Conservation (phyloP, 2,888 invertebrate species). For the Clusia tigrina region DNA sequence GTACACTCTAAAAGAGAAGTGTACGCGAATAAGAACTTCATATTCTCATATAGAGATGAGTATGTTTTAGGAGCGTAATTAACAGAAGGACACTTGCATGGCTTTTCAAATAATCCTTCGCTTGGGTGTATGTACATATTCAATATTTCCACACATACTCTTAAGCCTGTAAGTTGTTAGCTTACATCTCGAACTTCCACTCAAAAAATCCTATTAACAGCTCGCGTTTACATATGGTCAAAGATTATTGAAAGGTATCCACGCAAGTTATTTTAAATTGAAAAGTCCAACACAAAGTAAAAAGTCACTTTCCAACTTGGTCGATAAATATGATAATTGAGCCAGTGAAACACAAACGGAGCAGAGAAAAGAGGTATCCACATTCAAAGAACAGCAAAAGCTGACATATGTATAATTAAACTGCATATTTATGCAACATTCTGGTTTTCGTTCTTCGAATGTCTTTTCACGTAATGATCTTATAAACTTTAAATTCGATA, state of each 20-base stretch:
- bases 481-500: not conserved
- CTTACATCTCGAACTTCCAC: not conserved
- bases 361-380: not conserved
- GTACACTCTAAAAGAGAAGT: not conserved
- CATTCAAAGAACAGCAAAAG: slow-evolving; percentile 1
- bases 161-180: not conserved
- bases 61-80: no score
- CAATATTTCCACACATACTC: no score
- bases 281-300: not conserved
- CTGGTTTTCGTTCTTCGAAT: slow-evolving; percentile 4
- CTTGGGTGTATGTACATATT: no score
- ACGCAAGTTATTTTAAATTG: no score
- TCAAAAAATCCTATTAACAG: no score
- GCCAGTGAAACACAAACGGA: not conserved
- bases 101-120: no score
- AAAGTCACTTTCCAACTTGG: not conserved
- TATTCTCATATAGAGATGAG: no score
- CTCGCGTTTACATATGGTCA: no score
- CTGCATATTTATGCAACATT: slow-evolving; percentile 6
- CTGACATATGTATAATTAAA: not conserved
- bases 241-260: no score
- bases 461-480: not conserved
- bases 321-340: not conserved
- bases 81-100: no score
- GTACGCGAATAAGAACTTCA: no score